Percentiles rank a stretch among this genome's conserved stretches.
Conservation (phyloP, 2,888 invertebrate genomes). For the Amphipoea oculea region DNA sequence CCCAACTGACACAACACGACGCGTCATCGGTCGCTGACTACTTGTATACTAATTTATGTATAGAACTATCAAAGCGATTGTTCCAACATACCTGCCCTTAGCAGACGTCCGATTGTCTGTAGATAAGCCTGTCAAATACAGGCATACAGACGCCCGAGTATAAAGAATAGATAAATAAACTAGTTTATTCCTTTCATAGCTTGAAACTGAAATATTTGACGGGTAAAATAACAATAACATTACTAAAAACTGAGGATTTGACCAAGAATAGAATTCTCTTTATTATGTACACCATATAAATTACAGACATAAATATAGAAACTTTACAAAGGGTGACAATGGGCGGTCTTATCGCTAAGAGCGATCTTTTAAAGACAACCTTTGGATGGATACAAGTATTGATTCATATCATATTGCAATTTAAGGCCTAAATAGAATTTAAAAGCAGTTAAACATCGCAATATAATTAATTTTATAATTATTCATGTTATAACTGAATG, state of each 20-base stretch:
- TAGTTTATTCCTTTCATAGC: constrained; percentile 10
- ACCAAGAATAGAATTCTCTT: too few species aligned
- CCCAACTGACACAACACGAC: constrained; percentile 16
- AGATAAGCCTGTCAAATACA: constrained; percentile 54
- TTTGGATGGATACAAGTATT: neutral
- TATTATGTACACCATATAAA: too few species aligned
- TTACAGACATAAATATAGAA: too few species aligned
- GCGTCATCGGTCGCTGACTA: constrained; percentile 21
- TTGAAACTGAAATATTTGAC: neutral
- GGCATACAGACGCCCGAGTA: constrained; percentile 19
- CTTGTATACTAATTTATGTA: constrained; percentile 47
- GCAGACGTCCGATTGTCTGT: constrained; percentile 51
- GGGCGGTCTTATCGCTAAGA: too few species aligned
- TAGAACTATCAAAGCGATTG: constrained; percentile 30
- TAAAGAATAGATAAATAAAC: constrained; percentile 34
- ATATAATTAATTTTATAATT: constrained; percentile 7
- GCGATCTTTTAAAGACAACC: too few species aligned
- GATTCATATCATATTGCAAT: neutral
- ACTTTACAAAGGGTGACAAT: too few species aligned
- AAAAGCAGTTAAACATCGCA: constrained; percentile 2
- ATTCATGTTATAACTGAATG: constrained; percentile 13
- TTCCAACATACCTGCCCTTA: constrained; percentile 54
- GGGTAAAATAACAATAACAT: neutral
- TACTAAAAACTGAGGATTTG: neutral
- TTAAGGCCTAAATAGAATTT: neutral